Evolutionary conservation across 2,797 vertebrate species (phyloP).

Genomic region (Pyrocephalus nanus): DNA sequence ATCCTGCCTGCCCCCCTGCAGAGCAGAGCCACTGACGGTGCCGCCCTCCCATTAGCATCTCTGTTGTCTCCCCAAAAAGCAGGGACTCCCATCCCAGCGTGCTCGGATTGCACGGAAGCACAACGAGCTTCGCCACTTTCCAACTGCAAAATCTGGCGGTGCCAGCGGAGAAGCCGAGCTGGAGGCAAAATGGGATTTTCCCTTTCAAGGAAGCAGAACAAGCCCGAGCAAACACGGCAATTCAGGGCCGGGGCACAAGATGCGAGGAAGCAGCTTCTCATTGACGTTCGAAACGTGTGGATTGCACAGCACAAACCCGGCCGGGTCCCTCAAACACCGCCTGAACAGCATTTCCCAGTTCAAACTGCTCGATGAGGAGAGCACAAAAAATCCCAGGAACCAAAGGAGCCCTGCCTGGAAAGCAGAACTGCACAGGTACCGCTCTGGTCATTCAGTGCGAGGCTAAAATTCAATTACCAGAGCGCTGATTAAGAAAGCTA

Average conservation of each 20-base stretch:
- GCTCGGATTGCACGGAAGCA: background rate
- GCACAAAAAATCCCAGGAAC: background rate
- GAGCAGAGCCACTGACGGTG: background rate
- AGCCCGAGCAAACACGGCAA: background rate
- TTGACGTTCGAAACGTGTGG: background rate
- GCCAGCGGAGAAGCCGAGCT: background rate
- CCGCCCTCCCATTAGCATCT: background rate
- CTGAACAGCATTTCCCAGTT: background rate
- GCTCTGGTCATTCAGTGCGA: background rate
- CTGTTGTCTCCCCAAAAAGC: background rate
- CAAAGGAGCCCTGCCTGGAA: background rate
- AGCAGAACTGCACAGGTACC: background rate
- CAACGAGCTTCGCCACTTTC: background rate
- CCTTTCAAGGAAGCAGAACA: background rate
- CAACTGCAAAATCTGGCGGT: background rate
- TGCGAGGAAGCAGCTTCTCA: background rate
- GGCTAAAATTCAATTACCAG: background rate
- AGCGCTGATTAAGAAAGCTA: constrained; percentile 4
- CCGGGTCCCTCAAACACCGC: background rate
- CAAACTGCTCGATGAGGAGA: background rate
- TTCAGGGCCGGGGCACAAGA: background rate
- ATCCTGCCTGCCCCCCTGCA: background rate
- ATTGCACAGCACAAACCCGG: background rate
- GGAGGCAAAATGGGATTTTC: background rate
- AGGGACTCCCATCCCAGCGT: background rate